Evolutionary conservation across 1,140 invertebrate species (phyloP).

Genomic region (Aphis craccivora): DNA sequence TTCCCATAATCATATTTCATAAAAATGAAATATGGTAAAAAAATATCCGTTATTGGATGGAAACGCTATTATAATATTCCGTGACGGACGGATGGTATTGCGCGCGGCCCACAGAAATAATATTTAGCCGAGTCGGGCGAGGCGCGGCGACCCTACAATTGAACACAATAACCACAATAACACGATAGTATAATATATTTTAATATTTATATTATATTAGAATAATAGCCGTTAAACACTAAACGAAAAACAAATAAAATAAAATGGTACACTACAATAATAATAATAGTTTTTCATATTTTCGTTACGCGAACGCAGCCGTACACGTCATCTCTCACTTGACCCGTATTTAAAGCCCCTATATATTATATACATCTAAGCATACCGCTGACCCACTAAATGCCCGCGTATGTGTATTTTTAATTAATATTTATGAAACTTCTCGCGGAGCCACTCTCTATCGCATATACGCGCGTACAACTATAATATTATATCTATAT

Average conservation of each 20-base stretch:
- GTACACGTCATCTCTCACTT: not conserved
- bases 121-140: not conserved
- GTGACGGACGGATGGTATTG: not conserved
- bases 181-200: not conserved
- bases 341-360: slow-evolving; percentile 53
- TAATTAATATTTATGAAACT: slow-evolving; percentile 58
- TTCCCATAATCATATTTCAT: not conserved
- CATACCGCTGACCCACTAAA: slow-evolving; percentile 51
- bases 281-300: not conserved
- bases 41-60: not conserved
- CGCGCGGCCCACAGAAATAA: not conserved
- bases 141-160: not conserved
- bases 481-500: not conserved
- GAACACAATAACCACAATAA: not conserved
- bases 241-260: not conserved
- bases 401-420: not conserved
- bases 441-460: slow-evolving; percentile 34
- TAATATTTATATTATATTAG: not conserved
- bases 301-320: not conserved
- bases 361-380: slow-evolving; percentile 49
- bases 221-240: not conserved
- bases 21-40: not conserved
- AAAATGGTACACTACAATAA: not conserved
- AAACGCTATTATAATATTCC: no score
- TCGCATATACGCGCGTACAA: not conserved